These are phyloP conservation scores for Palythoa heliodiscus DNA, from an alignment of 92 coral and sea anemone genomes.

Conservation along the genomic window DNA sequence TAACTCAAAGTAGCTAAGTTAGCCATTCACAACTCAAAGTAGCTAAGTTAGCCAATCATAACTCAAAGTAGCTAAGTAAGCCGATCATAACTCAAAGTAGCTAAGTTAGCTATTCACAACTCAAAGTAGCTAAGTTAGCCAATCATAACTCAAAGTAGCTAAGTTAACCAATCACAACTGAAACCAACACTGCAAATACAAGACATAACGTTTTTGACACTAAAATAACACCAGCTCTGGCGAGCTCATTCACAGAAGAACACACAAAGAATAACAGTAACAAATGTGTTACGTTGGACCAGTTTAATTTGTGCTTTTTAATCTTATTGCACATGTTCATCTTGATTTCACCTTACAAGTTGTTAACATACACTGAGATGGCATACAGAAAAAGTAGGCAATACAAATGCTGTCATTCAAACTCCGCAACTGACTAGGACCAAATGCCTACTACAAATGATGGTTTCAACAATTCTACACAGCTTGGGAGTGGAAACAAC, in stretches of 20 bases:
- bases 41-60: too few relatives aligned
- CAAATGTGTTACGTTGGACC: slow-evolving; percentile 9
- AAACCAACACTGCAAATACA: background rate
- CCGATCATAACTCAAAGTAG: too few relatives aligned
- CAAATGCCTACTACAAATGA: slow-evolving; percentile 11
- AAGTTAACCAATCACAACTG: too few relatives aligned
- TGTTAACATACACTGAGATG: slow-evolving; percentile 52
- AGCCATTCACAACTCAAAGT: too few relatives aligned
- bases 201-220: background rate
- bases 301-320: slow-evolving; percentile 9
- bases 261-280: background rate
- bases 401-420: slow-evolving; percentile 56
- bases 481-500: slow-evolving; percentile 20
- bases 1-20: too few relatives aligned
- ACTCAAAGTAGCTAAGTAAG: too few relatives aligned
- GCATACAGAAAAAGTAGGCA: slow-evolving; percentile 58
- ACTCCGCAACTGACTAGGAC: slow-evolving; percentile 55
- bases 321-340: slow-evolving; percentile 22
- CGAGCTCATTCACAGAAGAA: background rate
- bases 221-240: background rate
- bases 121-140: too few relatives aligned
- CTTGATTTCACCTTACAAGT: slow-evolving; percentile 32
- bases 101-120: too few relatives aligned
- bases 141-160: too few relatives aligned
- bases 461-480: slow-evolving; percentile 20